Evolutionary conservation across 2,113 vertebrate genomes (phyloP).

Genomic region (Dascyllus trimaculatus): DNA sequence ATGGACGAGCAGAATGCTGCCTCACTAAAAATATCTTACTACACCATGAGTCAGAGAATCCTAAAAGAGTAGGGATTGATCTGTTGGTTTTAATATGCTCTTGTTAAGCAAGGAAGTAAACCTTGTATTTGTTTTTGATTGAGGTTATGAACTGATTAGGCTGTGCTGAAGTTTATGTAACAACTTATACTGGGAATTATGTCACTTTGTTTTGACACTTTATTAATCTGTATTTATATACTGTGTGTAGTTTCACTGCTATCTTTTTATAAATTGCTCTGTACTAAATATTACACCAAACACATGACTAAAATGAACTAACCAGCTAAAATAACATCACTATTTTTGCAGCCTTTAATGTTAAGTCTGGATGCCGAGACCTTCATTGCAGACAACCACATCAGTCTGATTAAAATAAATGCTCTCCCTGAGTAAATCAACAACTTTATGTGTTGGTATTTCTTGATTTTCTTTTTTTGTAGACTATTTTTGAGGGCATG

Average conservation of each 20-base stretch:
- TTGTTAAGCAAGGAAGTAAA: background rate
- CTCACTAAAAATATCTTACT: conserved; percentile 53
- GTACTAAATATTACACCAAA: conserved; percentile 15
- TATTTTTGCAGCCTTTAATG: background rate
- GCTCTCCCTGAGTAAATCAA: background rate
- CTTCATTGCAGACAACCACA: background rate
- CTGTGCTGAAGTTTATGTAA: background rate
- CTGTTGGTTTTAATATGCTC: background rate
- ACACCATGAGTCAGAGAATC: conserved; percentile 57
- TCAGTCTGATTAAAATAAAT: background rate
- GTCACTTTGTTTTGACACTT: background rate
- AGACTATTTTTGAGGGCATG: too few relatives aligned
- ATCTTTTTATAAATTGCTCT: conserved; percentile 8
- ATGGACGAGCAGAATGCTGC: conserved; percentile 66
- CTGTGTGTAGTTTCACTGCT: background rate
- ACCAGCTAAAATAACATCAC: conserved; percentile 33
- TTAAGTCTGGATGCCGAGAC: background rate
- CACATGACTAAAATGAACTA: conserved; percentile 13
- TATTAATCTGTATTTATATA: background rate
- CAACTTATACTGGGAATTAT: background rate
- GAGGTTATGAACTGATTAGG: background rate
- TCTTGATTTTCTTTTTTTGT: too few relatives aligned
- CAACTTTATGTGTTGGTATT: too few relatives aligned
- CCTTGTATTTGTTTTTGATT: conserved; percentile 13
- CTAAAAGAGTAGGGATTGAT: conserved; percentile 18